Evolutionary conservation across 2,888 invertebrate species (phyloP).

Genomic region (Galerucella nymphaeae): DNA sequence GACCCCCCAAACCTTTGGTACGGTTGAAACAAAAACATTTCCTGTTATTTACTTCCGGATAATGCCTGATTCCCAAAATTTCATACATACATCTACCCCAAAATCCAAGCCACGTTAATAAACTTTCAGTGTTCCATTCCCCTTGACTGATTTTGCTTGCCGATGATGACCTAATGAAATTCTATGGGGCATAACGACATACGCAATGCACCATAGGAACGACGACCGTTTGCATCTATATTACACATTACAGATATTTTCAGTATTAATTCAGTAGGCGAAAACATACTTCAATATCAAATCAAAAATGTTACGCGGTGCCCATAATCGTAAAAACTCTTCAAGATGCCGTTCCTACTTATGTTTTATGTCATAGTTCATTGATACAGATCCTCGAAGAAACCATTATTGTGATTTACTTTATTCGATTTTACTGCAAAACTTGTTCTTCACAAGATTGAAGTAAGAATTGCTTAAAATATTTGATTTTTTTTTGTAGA

Average conservation of each 20-base stretch:
- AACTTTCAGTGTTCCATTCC: conserved; percentile 59
- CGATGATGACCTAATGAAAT: conserved; percentile 63
- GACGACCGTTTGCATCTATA: conserved; percentile 59
- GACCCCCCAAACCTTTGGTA: conserved; percentile 27
- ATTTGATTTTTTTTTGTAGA: background rate
- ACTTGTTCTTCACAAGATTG: conserved; percentile 3
- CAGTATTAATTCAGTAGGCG: conserved; percentile 49
- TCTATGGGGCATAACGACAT: conserved; percentile 61
- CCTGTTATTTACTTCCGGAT: conserved; percentile 36
- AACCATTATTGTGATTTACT: conserved; percentile 35
- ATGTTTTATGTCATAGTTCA: conserved; percentile 40
- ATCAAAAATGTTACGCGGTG: conserved; percentile 53
- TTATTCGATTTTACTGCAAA: conserved; percentile 16
- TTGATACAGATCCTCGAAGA: conserved; percentile 36
- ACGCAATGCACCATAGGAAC: conserved; percentile 31
- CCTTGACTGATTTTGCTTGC: conserved; percentile 59
- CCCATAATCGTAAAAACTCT: conserved; percentile 44
- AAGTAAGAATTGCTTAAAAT: background rate
- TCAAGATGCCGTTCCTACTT: conserved; percentile 39
- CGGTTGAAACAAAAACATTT: conserved; percentile 36
- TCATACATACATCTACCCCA: conserved; percentile 33
- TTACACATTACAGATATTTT: conserved; percentile 54
- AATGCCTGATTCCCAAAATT: conserved; percentile 29
- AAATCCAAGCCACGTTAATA: conserved; percentile 55
- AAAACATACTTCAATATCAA: conserved; percentile 54